A percentile compares a stretch with the other conserved stretches of the same genome.
phyloP scores from a whole-genome alignment of 2,113 vertebrate species.

The Pygoscelis antarcticus region DNA sequence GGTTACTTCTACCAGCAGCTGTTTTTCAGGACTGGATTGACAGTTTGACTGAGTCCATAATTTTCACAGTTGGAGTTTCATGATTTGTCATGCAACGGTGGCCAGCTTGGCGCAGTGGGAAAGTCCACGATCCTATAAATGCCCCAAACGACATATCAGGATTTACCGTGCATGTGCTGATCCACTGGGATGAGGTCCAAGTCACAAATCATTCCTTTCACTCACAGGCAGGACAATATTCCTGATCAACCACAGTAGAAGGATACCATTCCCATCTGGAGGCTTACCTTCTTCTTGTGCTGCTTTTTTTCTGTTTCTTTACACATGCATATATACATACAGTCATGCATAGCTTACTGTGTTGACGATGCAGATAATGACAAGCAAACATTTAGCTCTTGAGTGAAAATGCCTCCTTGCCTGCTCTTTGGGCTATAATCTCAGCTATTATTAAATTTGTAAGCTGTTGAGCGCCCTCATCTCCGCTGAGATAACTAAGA shows the following conservation, averaged over 20 bases:
- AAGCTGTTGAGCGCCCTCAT: background rate
- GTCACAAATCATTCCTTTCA: background rate
- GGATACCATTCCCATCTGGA: accelerated
- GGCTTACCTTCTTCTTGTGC: background rate
- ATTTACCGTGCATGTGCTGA: conserved; percentile 60
- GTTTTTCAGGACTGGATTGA: conserved; percentile 72
- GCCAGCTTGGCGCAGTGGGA: conserved; percentile 57
- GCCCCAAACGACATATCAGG: conserved; percentile 35
- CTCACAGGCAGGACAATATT: conserved; percentile 7
- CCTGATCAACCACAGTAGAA: background rate
- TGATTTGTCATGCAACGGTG: conserved; percentile 71
- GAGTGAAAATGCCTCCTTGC: background rate
- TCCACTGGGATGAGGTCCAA: conserved; percentile 36
- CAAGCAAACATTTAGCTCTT: background rate
- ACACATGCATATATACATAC: accelerated
- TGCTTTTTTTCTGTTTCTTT: conserved; percentile 33
- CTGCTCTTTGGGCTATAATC: background rate
- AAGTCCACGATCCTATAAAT: conserved; percentile 43
- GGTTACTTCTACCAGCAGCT: conserved; percentile 65
- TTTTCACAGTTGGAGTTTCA: conserved; percentile 76
- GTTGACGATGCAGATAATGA: background rate
- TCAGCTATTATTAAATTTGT: background rate
- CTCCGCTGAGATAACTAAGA: background rate
- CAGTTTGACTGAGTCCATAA: conserved; percentile 69
- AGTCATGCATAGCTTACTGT: background rate